phyloP scores from a whole-genome alignment of 2,888 invertebrate species.

The Azorinus chamasolen region DNA sequence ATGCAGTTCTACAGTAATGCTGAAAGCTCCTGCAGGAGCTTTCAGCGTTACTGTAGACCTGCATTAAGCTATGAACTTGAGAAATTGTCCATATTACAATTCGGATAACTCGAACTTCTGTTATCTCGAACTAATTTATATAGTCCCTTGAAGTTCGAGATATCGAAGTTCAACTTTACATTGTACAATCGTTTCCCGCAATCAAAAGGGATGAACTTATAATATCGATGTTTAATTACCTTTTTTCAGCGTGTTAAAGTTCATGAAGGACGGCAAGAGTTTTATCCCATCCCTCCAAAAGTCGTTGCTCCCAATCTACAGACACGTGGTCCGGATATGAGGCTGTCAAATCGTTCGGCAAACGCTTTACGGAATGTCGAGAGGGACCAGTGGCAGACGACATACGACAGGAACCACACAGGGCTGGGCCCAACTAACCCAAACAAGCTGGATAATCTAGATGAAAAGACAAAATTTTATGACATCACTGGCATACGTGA shows the following conservation, averaged over 20 bases:
- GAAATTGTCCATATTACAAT: too few relatives aligned
- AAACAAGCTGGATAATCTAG: slow-evolving; percentile 81
- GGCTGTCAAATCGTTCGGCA: slow-evolving; percentile 74
- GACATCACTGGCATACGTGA: slow-evolving; percentile 73
- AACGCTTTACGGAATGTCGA: slow-evolving; percentile 83
- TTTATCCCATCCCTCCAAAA: slow-evolving; percentile 83
- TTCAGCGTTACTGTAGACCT: too few relatives aligned
- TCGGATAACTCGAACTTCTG: too few relatives aligned
- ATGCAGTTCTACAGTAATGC: too few relatives aligned
- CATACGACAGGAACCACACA: slow-evolving; percentile 80
- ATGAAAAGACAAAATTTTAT: slow-evolving; percentile 73
- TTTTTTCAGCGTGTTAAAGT: slow-evolving; percentile 77
- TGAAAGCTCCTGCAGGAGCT: too few relatives aligned
- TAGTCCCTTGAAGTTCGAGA: too few relatives aligned
- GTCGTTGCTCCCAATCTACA: slow-evolving; percentile 81
- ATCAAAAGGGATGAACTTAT: too few relatives aligned
- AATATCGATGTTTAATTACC: too few relatives aligned
- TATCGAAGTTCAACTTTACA: too few relatives aligned
- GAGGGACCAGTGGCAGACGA: slow-evolving; percentile 83
- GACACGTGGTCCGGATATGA: slow-evolving; percentile 71
- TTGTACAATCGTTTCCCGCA: too few relatives aligned
- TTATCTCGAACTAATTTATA: too few relatives aligned
- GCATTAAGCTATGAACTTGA: too few relatives aligned
- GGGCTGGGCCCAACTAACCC: slow-evolving; percentile 83
- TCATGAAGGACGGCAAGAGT: slow-evolving; percentile 76